These are phyloP conservation scores for Sinosuthora webbiana DNA, from an alignment of 2,113 vertebrate genomes.

Conservation along the genomic window DNA sequence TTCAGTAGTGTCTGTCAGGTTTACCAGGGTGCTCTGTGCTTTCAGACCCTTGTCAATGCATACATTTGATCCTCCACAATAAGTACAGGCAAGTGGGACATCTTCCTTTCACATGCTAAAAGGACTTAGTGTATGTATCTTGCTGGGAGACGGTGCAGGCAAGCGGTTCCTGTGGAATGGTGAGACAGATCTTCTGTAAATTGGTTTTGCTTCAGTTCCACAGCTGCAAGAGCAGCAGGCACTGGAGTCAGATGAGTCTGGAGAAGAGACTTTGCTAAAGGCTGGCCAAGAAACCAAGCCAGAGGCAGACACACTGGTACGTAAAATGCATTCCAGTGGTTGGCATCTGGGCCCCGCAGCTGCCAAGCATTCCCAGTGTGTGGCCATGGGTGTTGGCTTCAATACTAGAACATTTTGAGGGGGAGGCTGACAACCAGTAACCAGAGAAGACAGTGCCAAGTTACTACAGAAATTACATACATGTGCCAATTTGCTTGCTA, in stretches of 20 bases:
- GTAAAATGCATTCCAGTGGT: slow-evolving; percentile 75
- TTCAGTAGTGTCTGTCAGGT: not conserved
- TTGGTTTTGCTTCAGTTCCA: slow-evolving; percentile 23
- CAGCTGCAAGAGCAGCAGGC: slow-evolving; percentile 31
- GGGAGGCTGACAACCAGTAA: slow-evolving; percentile 36
- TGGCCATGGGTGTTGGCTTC: slow-evolving; percentile 64
- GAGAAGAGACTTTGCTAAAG: slow-evolving; percentile 36
- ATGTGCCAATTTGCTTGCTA: slow-evolving; percentile 30
- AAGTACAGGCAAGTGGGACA: not conserved
- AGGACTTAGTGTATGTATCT: not conserved
- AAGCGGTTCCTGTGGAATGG: not conserved
- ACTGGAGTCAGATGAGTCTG: slow-evolving; percentile 16
- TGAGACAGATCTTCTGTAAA: slow-evolving; percentile 47
- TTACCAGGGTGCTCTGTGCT: not conserved
- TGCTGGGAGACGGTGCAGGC: not conserved
- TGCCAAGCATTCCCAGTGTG: slow-evolving; percentile 71
- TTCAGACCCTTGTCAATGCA: not conserved
- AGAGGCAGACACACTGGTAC: slow-evolving; percentile 59
- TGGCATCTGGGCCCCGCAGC: slow-evolving; percentile 71
- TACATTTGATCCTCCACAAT: not conserved
- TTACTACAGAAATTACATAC: slow-evolving; percentile 30
- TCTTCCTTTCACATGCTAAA: not conserved
- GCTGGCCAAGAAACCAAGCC: slow-evolving; percentile 54
- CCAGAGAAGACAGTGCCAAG: slow-evolving; percentile 38
- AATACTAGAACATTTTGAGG: slow-evolving; percentile 63